Evolutionary conservation across 2,888 invertebrate genomes (phyloP).

Genomic region (Oscheius sp.): DNA sequence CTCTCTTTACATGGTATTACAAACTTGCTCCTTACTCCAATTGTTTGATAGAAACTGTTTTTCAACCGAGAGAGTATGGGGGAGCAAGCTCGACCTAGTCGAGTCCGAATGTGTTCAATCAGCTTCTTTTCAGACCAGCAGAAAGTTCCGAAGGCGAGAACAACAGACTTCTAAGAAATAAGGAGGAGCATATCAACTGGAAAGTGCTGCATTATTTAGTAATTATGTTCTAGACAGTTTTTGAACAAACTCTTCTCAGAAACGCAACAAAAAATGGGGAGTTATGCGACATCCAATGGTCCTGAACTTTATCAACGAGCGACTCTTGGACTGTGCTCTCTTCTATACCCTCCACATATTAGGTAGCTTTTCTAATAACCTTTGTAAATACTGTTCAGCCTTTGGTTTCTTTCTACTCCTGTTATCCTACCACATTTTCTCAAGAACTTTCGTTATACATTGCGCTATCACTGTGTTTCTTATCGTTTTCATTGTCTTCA

Average conservation of each 20-base stretch:
- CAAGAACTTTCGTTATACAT: conserved; percentile 35
- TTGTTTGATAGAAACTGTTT: no score
- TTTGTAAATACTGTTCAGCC: conserved; percentile 45
- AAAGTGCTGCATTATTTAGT: conserved; percentile 26
- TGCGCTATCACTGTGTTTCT: conserved; percentile 61
- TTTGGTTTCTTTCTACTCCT: conserved; percentile 69
- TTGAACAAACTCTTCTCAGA: conserved; percentile 39
- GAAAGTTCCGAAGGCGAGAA: conserved; percentile 9
- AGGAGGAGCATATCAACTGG: conserved; percentile 37
- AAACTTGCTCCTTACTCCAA: no score
- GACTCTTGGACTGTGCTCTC: conserved; percentile 57
- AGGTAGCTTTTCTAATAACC: conserved; percentile 28
- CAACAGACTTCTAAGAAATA: neutral
- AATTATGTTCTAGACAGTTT: neutral
- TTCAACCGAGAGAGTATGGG: no score
- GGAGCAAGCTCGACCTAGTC: no score
- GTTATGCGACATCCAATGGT: conserved; percentile 69
- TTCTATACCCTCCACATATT: conserved; percentile 62
- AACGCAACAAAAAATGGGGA: conserved; percentile 63
- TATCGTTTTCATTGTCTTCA: conserved; percentile 60
- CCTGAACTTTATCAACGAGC: conserved; percentile 67
- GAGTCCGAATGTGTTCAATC: no score
- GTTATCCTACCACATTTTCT: conserved; percentile 68
- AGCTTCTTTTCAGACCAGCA: neutral
- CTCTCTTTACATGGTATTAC: no score